Evolutionary conservation across 2,113 vertebrate genomes (phyloP).

Genomic region (Bubo bubo): DNA sequence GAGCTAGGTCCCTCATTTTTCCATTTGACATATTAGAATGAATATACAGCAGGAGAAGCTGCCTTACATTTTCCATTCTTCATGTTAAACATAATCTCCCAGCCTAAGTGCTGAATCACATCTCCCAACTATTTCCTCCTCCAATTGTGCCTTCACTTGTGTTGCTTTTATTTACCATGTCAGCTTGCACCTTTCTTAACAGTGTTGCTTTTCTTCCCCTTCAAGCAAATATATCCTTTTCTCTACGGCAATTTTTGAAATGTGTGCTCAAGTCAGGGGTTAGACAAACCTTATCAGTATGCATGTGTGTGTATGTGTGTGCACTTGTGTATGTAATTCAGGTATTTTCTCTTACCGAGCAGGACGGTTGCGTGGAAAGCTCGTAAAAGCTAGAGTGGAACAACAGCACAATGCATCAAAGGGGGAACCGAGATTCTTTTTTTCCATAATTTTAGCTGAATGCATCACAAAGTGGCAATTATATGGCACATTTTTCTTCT

Average conservation of each 20-base stretch:
- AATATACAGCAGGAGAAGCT: background rate
- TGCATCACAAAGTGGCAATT: slow-evolving; percentile 65
- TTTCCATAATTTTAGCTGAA: slow-evolving; percentile 63
- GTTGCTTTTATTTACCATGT: slow-evolving; percentile 42
- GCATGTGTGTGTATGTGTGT: background rate
- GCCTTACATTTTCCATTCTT: background rate
- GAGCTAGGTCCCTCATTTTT: background rate
- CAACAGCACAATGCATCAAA: slow-evolving; percentile 47
- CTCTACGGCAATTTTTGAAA: slow-evolving; percentile 54
- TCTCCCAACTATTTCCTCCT: slow-evolving; percentile 8
- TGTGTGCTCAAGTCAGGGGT: slow-evolving; percentile 48
- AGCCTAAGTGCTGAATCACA: slow-evolving; percentile 27
- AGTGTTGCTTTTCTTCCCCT: slow-evolving; percentile 47
- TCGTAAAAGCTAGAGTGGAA: slow-evolving; percentile 22
- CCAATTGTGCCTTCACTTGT: slow-evolving; percentile 22
- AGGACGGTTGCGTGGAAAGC: background rate
- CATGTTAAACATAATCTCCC: slow-evolving; percentile 9
- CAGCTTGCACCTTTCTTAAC: background rate
- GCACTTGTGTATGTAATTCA: slow-evolving; percentile 47
- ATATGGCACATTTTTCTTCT: slow-evolving; percentile 67
- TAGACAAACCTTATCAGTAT: slow-evolving; percentile 55
- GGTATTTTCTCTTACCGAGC: slow-evolving; percentile 58
- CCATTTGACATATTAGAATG: background rate
- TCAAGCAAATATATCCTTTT: slow-evolving; percentile 26
- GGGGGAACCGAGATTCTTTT: background rate